phyloP scores from a whole-genome alignment of 2,113 vertebrate genomes.

The Pseudonaja textilis region DNA sequence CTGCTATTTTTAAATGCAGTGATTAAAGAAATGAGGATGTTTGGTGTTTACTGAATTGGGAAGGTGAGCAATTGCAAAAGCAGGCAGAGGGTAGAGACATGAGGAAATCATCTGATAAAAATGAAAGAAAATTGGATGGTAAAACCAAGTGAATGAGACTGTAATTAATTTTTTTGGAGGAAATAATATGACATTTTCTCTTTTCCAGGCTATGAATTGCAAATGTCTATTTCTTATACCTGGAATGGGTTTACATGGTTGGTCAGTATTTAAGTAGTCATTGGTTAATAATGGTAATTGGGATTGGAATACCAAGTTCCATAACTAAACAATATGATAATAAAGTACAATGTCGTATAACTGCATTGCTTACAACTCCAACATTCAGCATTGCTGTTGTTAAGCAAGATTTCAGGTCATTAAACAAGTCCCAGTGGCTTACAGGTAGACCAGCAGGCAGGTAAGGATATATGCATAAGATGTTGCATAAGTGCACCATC shows the following conservation, averaged over 20 bases:
- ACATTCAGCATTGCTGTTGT: not conserved
- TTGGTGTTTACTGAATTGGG: not conserved
- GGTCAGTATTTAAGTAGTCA: not conserved
- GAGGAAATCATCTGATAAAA: not conserved
- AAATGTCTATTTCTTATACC: not conserved
- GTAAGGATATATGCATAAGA: not conserved
- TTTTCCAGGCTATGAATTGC: not conserved
- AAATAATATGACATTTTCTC: not conserved
- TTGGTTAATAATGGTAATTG: not conserved
- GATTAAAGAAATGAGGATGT: conserved; percentile 5
- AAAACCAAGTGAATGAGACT: not conserved
- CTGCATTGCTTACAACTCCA: not conserved
- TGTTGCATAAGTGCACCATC: too few species aligned
- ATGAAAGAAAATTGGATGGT: not conserved
- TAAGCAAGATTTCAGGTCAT: not conserved
- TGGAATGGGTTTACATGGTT: not conserved
- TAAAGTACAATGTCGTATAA: not conserved
- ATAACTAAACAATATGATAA: not conserved
- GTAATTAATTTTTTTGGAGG: not conserved
- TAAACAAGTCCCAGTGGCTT: not conserved
- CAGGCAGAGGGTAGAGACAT: not conserved
- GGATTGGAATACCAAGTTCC: not conserved
- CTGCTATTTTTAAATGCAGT: not conserved
- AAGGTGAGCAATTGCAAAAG: not conserved
- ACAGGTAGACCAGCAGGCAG: not conserved